Conservation (phyloP, 2,113 vertebrate genomes). For the Epinephelus lanceolatus region DNA sequence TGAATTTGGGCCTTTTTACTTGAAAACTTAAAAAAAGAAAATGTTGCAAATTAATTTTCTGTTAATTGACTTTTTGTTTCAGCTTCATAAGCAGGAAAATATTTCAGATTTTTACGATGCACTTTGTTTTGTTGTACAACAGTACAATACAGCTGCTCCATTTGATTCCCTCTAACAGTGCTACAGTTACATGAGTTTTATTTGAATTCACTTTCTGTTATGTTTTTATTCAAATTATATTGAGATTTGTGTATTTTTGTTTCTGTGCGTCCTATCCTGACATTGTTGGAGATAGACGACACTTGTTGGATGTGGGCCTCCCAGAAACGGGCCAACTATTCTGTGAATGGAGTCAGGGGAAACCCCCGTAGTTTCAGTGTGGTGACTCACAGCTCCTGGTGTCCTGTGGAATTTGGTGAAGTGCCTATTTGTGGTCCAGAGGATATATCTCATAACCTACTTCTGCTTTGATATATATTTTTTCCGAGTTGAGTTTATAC, state of each 20-base stretch:
- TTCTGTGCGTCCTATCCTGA: conserved; percentile 35
- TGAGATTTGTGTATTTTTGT: conserved; percentile 16
- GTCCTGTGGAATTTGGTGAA: conserved; percentile 81
- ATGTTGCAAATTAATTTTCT: too few relatives aligned
- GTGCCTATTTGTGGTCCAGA: conserved; percentile 61
- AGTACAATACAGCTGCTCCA: background rate
- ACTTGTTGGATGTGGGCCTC: conserved; percentile 60
- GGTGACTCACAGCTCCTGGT: conserved; percentile 80
- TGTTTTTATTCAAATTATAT: background rate
- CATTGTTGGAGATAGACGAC: conserved; percentile 42
- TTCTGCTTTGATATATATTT: conserved; percentile 72
- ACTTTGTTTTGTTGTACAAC: background rate
- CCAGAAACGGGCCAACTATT: conserved; percentile 61
- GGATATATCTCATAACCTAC: conserved; percentile 65
- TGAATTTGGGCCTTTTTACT: background rate
- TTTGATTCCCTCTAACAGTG: background rate
- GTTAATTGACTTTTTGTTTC: background rate
- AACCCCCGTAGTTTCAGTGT: conserved; percentile 77
- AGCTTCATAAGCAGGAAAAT: background rate
- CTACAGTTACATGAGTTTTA: background rate
- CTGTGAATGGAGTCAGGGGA: conserved; percentile 74
- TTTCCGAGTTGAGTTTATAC: conserved; percentile 23
- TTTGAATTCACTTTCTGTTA: conserved; percentile 12
- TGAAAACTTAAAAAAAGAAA: background rate
- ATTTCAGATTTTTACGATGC: too few relatives aligned